Evolutionary conservation across 2,797 vertebrate genomes (phyloP).

Genomic region (Botia kubotai): DNA sequence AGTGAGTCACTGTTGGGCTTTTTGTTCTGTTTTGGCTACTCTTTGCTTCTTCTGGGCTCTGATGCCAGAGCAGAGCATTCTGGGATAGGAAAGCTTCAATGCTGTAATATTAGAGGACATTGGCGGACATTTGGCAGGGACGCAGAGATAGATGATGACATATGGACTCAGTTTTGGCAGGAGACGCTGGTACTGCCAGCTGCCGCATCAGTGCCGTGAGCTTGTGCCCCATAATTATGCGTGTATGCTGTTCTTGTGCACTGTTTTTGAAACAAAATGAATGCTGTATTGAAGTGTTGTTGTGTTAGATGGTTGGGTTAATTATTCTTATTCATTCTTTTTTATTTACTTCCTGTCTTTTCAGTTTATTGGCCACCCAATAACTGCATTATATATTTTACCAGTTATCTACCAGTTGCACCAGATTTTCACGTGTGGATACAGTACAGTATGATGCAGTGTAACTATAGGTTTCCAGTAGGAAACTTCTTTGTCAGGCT

Average conservation of each 20-base stretch:
- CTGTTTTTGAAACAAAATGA: no score
- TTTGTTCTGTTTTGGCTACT: slow-evolving; percentile 57
- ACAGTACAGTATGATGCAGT: neutral
- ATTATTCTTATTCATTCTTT: neutral
- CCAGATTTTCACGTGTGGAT: no score
- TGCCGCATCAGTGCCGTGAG: neutral
- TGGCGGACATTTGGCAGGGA: slow-evolving; percentile 62
- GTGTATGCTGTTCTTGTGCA: no score
- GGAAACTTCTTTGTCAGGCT: no score
- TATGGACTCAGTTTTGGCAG: slow-evolving; percentile 81
- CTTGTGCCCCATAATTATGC: neutral
- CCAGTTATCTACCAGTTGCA: neutral
- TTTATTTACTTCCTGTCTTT: slow-evolving; percentile 16
- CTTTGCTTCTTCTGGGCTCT: slow-evolving; percentile 79
- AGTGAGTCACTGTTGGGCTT: slow-evolving; percentile 20
- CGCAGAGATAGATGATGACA: slow-evolving; percentile 49
- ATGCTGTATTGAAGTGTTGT: no score
- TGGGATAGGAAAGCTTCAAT: slow-evolving; percentile 57
- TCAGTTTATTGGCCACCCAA: neutral
- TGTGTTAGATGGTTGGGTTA: no score
- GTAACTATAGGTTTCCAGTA: no score
- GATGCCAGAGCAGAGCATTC: slow-evolving; percentile 17
- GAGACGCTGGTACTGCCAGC: slow-evolving; percentile 6
- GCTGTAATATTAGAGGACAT: slow-evolving; percentile 20
- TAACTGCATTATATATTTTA: neutral